Percentiles rank a stretch among this genome's conserved stretches.
Evolutionary conservation across 2,888 invertebrate species (phyloP).

Genomic region (Macrophya alboannulata): DNA sequence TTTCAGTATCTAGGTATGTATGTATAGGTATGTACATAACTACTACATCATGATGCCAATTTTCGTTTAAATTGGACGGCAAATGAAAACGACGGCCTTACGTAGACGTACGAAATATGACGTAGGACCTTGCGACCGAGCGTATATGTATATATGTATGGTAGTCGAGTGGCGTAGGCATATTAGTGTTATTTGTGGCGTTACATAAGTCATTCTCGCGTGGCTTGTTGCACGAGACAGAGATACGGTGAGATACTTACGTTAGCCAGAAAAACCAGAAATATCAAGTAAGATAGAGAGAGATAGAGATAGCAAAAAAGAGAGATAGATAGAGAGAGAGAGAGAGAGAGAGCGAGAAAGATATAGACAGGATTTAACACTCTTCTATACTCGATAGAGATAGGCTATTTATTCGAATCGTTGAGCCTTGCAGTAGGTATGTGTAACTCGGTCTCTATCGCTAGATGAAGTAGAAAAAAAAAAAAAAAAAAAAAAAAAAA

Average conservation of each 20-base stretch:
- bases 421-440: background rate
- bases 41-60: background rate
- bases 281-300: background rate
- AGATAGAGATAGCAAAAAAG: no score
- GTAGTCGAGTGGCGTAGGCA: constrained; percentile 74
- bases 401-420: constrained; percentile 43
- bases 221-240: constrained; percentile 44
- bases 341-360: constrained; percentile 34
- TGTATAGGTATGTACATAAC: no score
- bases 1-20: no score
- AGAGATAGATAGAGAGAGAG: background rate
- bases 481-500: background rate
- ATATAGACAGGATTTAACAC: background rate
- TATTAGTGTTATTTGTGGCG: constrained; percentile 79
- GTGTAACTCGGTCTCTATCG: background rate
- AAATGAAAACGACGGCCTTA: background rate
- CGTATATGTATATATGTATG: no score
- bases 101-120: background rate
- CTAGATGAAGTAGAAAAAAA: no score
- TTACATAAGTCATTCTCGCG: constrained; percentile 75
- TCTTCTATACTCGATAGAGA: background rate
- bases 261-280: background rate
- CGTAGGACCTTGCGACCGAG: constrained; percentile 42
- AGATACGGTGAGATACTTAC: background rate
- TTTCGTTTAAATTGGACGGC: background rate